Base-by-base conservation (phyloP, 1,140 invertebrate species). In the Apis florea region DNA sequence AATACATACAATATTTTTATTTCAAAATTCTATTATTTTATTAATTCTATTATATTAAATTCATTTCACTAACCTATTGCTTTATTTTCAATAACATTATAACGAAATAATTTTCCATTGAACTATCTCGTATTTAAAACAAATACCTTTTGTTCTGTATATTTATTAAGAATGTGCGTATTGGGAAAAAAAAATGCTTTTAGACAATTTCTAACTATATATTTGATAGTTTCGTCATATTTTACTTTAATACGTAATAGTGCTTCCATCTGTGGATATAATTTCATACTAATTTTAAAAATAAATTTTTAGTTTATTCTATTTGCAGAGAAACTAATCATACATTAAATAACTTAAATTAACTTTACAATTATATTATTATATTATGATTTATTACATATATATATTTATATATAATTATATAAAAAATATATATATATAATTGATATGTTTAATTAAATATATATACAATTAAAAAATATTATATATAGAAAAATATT, bases 101-200 rank as follows among this genome's bases (percentile, higher is more conserved):
- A 47, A 63, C 31, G 61, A 56, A 74, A 26, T 31, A 53, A 26
- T 61, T 54, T 17, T 53, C 49, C 4, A 17, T 51, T 13, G n/a
- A 13, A 49, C 56, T 63, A 70, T 56, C 59, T 19, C 21, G n/a
- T 63, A 51, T 17, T 17, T n/a, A 9, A 63, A 31, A 74, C 21
- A 76, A 61, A 15, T 79, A 82, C 69, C 53, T 86, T 78, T 78
- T 67, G 59, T 66, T 31, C 5, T 68, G 66, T 56, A 67, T 75
- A 49, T 69, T 76, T 40, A 2, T 13, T 63, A 75, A 69, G 8
- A 61, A 21, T 40, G n/a, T 69, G 2, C 8, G 64, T 58, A 19
- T 19, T 3, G 5, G 2, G 19, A 47, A 58, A 75, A 3, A 58
- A 56, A 21, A 19, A 56, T 77, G 77, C 66, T 82, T 77, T 54